Percentiles rank a stretch among this genome's conserved stretches.
These are phyloP conservation scores for Diorhabda sublineata DNA, from an alignment of 1,140 invertebrate genomes.

Conservation along the genomic window DNA sequence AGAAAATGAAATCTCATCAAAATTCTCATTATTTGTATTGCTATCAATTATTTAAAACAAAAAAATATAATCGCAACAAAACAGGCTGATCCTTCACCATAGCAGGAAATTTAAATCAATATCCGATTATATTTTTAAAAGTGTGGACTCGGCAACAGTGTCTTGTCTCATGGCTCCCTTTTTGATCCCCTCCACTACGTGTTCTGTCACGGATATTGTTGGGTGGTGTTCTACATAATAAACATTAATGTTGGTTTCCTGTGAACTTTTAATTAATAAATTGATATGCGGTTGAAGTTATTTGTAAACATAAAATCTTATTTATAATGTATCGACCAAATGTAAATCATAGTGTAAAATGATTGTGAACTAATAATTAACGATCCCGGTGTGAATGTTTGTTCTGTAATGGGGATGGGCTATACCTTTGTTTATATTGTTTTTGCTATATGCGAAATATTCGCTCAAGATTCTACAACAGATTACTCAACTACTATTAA, in stretches of 20 bases:
- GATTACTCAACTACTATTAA: constrained; percentile 27
- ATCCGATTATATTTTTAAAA: neutral
- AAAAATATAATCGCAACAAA: too few relatives aligned
- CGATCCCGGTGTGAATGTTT: constrained; percentile 20
- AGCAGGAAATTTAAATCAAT: neutral
- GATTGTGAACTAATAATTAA: constrained; percentile 5
- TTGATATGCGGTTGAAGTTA: neutral
- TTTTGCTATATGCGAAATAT: constrained; percentile 31
- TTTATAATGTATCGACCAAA: constrained; percentile 12
- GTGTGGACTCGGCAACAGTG: neutral
- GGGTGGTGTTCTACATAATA: constrained; percentile 20
- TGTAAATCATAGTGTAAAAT: constrained; percentile 4
- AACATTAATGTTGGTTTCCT: constrained; percentile 13
- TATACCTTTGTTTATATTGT: constrained; percentile 41
- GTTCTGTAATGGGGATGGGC: constrained; percentile 36
- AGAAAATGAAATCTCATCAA: too few relatives aligned
- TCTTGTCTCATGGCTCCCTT: constrained; percentile 6
- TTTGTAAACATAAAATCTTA: neutral
- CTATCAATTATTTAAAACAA: too few relatives aligned
- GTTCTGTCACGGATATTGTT: constrained; percentile 13
- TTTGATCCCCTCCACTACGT: neutral
- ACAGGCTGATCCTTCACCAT: too few relatives aligned
- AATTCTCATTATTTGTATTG: too few relatives aligned
- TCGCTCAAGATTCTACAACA: constrained; percentile 30
- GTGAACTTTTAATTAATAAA: constrained; percentile 13